Base-by-base conservation (phyloP, 1,140 invertebrate species). In the Platorchestia sp. region DNA sequence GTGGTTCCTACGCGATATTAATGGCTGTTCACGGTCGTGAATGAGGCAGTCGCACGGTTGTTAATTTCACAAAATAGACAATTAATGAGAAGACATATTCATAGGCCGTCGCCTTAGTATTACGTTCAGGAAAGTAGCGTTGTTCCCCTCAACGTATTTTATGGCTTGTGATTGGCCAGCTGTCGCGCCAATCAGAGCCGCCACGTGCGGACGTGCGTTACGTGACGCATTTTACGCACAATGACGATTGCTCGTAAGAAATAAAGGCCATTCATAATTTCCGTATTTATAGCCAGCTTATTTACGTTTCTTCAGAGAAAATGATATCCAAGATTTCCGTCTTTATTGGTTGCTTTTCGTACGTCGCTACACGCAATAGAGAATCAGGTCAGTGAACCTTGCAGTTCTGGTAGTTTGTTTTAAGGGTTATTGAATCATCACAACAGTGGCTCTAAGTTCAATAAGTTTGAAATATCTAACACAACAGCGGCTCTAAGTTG, bases 131-230 rank as follows among this genome's bases (percentile, higher is more conserved):
- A 51, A 86, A 86, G 86, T 86, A 7, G 36, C 36, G 86, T 7
- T 44, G 87, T 36, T 75, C 59, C 14, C 41, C 6, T 42, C 43
- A 89, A 41, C 43, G 41, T 41, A 43, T 44, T 41, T 89, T 89
- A 89, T 89, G 1, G 87, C 87, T 0, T 3, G 87, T 42, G 87
- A 89, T 89, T 44, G 41, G 41, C 87, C 41, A 41, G 6, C 87
- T 0, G 41, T 44, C 87, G 36, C 87, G n/a, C 87, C 87, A 41
- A 89, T 89, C 87, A 89, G 87, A 89, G 87, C n/a, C 87, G 87
- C 87, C 41, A 89, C 41, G 87, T 27, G 22, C 87, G 87, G 87
- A 89, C 87, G 87, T 89, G 87, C 87, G 87, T 89, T 86, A 41
- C 86, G 40, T 7, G 87, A 43, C 87, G 43, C 36, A 19, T 89